Evolutionary conservation across 1,140 invertebrate species (phyloP), one percentile per base, ranked within the genome.

Genomic region (Neodiprion lecontei): DNA sequence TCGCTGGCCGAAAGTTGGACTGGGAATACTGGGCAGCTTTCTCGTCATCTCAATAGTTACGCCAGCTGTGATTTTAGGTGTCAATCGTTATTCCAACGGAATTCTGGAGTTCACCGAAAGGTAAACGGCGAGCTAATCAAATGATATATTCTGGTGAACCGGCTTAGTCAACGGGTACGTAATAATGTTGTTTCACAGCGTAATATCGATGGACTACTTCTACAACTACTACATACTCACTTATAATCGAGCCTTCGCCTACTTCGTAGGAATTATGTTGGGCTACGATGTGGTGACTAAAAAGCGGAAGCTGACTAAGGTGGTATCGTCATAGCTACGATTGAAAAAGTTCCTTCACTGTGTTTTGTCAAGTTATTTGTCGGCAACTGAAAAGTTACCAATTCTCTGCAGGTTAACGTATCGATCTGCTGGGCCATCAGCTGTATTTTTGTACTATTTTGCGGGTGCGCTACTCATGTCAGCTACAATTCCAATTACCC

Each of bases 261-360:
- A 90, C 83, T 77, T 92, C 17, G 84, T 91, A 14, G 91, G 91
- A 17, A 88, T 92, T 71, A 80, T 90, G 21, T 79, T 88, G n/a
- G 91, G 91, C 21, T 92, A 91, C 76, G 76, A 90, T 10, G 67
- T 70, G 71, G 74, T 61, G 21, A 61, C 67, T 14, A 68, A 74
- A 48, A 76, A 50, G n/a, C 74, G 50, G 73, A 74, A 72, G 11
- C 66, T 7, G 1, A 73, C 50, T 50, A 76, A 72, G 53, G 53
- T 61, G 53, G 4, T 40, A 40, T 61, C 8, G 9, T 61, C 3
- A 61, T 17, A 17, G 53, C 9, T 61, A 4, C 53, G n/a, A 40
- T 40, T 9, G 53, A 61, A 61, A 9, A 61, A 9, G n/a, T 14
- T 61, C 53, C 9, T 17, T 61, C 53, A 12, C 7, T 61, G 53